Percentiles rank a stretch among this genome's conserved stretches.
Evolutionary conservation across 2,888 invertebrate species (phyloP).

Genomic region (Spodoptera picta): DNA sequence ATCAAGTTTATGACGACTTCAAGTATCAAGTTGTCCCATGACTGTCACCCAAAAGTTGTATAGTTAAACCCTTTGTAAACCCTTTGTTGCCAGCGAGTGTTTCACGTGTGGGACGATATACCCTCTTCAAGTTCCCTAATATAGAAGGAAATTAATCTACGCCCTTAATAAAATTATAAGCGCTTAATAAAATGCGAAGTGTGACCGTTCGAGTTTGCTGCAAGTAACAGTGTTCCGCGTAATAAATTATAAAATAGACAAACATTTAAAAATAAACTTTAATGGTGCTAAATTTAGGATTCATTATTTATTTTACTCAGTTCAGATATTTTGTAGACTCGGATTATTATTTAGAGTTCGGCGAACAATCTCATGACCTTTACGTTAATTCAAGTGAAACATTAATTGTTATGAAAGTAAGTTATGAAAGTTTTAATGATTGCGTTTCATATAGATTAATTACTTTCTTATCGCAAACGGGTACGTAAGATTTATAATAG

Average conservation of each 20-base stretch:
- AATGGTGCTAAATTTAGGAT: not conserved
- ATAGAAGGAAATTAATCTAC: conserved; percentile 49
- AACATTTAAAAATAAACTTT: conserved; percentile 6
- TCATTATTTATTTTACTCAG: too few relatives aligned
- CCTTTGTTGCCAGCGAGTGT: conserved; percentile 40
- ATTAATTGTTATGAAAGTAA: too few relatives aligned
- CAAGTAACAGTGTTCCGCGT: conserved; percentile 19
- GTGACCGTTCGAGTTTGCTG: conserved; percentile 28
- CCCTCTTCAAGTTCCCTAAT: conserved; percentile 49
- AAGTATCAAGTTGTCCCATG: conserved; percentile 45
- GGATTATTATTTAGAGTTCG: too few relatives aligned
- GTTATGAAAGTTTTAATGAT: too few relatives aligned
- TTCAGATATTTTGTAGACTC: too few relatives aligned
- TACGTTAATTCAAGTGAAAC: too few relatives aligned
- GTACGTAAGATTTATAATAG: too few relatives aligned
- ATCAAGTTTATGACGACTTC: conserved; percentile 37
- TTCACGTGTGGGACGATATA: conserved; percentile 41
- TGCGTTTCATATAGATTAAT: too few relatives aligned
- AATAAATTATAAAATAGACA: conserved; percentile 11
- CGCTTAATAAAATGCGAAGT: conserved; percentile 37
- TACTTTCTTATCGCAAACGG: too few relatives aligned
- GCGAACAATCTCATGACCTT: too few relatives aligned
- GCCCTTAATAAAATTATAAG: conserved; percentile 48
- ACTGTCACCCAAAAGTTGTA: conserved; percentile 42
- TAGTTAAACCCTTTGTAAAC: conserved; percentile 43